phyloP scores from a whole-genome alignment of 2,888 invertebrate species.

The Hemicrepidius hirtus region DNA sequence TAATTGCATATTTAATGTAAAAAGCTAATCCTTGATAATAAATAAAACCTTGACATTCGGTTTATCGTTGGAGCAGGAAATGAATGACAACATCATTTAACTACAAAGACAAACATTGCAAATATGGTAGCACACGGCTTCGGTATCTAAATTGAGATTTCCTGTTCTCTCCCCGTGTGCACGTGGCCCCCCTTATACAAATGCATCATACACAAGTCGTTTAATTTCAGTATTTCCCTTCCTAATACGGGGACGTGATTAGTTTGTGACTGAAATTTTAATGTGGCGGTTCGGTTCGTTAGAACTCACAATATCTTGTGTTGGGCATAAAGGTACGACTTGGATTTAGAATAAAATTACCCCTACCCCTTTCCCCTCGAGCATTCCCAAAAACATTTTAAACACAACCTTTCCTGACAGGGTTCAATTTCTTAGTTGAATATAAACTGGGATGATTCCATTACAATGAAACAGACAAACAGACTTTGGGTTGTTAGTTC shows the following conservation, averaged over 20 bases:
- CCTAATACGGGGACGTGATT: slow-evolving; percentile 39
- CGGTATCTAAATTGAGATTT: slow-evolving; percentile 52
- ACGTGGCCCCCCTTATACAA: slow-evolving; percentile 48
- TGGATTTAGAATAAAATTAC: no score
- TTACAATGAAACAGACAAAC: no score
- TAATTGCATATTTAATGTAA: no score
- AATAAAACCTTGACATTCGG: slow-evolving; percentile 39
- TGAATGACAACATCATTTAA: slow-evolving; percentile 43
- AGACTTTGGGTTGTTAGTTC: no score
- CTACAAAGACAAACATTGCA: slow-evolving; percentile 48
- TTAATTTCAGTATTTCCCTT: slow-evolving; percentile 44
- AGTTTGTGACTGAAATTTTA: slow-evolving; percentile 31
- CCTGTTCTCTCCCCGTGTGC: slow-evolving; percentile 46
- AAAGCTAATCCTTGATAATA: slow-evolving; percentile 7
- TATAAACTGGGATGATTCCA: no score
- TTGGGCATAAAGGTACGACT: no score
- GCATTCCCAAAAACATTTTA: no score
- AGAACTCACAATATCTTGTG: background rate
- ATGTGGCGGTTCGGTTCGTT: slow-evolving; percentile 4
- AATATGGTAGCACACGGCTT: slow-evolving; percentile 47
- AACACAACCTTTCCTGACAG: no score
- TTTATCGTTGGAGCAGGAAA: slow-evolving; percentile 45
- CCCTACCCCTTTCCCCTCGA: no score
- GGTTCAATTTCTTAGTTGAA: no score
- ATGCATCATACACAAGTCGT: slow-evolving; percentile 48